Conservation (phyloP, 2,797 vertebrate species). For the Oreortyx pictus region DNA sequence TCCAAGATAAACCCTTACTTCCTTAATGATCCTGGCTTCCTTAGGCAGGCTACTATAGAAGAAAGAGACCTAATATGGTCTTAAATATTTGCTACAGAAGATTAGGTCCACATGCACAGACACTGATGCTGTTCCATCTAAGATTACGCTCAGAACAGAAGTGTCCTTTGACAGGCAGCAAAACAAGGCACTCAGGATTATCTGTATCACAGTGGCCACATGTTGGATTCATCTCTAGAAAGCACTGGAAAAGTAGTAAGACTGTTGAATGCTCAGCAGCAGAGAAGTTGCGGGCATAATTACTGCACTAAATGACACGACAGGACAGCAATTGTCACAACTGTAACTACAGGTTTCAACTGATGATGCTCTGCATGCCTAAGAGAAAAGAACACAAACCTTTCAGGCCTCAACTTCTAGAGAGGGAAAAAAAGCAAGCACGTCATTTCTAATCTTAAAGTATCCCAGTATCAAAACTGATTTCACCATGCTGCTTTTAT, state of each 20-base stretch:
- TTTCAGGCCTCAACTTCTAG: neutral
- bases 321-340: neutral
- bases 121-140: neutral
- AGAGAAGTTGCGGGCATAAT: neutral
- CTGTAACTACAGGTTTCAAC: neutral
- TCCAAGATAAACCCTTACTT: neutral
- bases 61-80: neutral
- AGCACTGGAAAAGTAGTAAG: neutral
- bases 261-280: neutral
- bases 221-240: fast-evolving
- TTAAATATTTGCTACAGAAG: neutral
- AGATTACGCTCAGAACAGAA: neutral
- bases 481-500: neutral
- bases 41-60: neutral
- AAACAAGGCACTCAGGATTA: neutral
- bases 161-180: neutral
- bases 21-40: neutral
- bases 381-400: neutral
- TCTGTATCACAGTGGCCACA: neutral
- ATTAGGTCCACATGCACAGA: neutral
- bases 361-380: neutral
- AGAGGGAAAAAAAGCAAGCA: neutral
- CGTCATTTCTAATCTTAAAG: neutral
- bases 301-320: neutral
- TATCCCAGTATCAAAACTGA: neutral